These are phyloP conservation scores for Leucophenga montana DNA, from an alignment of 2,888 invertebrate genomes.

Conservation along the genomic window DNA sequence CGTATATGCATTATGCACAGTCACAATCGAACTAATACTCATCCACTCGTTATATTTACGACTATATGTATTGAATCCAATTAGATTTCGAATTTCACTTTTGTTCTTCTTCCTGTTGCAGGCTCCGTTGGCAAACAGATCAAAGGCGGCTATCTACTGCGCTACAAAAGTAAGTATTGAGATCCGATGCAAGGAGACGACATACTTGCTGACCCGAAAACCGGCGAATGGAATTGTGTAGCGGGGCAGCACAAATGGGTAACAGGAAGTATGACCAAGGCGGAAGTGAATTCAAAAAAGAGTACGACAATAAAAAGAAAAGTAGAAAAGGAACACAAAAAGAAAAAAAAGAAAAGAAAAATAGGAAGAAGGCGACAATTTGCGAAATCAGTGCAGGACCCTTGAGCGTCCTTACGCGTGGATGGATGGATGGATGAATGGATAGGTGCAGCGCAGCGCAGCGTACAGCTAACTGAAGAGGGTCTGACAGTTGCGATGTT, in stretches of 20 bases:
- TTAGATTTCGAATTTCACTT: neutral
- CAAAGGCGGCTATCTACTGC: constrained; percentile 83
- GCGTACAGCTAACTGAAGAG: neutral
- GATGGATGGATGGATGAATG: constrained; percentile 20
- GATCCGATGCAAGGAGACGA: too few species aligned
- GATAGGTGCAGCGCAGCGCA: neutral
- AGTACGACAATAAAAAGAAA: too few species aligned
- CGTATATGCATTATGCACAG: too few species aligned
- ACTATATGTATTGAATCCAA: neutral
- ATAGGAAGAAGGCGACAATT: constrained; percentile 46
- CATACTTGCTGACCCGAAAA: too few species aligned
- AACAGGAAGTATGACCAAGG: too few species aligned
- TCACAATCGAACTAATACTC: too few species aligned
- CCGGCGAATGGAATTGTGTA: too few species aligned
- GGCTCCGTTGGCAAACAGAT: constrained; percentile 81
- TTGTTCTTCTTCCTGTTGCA: constrained; percentile 57
- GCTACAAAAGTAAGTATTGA: constrained; percentile 82
- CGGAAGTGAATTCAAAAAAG: too few species aligned
- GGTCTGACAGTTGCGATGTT: constrained; percentile 24
- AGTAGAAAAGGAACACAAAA: too few species aligned
- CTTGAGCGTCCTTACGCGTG: constrained; percentile 13
- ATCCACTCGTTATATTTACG: too few species aligned
- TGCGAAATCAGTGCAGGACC: constrained; percentile 51
- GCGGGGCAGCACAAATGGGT: too few species aligned
- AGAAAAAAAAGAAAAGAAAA: too few species aligned